phyloP scores from a whole-genome alignment of 2,113 vertebrate species.

The Vimba vimba region DNA sequence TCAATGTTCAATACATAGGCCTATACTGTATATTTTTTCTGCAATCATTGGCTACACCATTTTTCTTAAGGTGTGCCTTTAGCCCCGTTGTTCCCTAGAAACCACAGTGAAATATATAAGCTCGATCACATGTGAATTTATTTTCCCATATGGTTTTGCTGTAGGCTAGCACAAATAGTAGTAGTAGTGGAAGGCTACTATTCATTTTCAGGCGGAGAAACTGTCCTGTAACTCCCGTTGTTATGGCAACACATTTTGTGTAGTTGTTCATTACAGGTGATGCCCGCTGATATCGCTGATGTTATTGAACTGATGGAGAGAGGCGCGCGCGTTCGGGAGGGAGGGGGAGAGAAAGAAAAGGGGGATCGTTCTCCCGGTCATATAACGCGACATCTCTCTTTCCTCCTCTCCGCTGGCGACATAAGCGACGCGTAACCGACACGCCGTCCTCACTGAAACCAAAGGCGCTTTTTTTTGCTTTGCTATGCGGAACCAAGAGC shows the following conservation, averaged over 20 bases:
- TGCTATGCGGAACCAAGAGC: constrained; percentile 75
- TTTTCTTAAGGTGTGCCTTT: too few relatives aligned
- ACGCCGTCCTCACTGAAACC: constrained; percentile 7
- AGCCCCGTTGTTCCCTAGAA: neutral
- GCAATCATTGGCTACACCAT: too few relatives aligned
- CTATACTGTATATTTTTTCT: too few relatives aligned
- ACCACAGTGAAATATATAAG: neutral
- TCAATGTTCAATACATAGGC: too few relatives aligned
- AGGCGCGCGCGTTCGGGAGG: constrained; percentile 8
- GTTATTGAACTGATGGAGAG: constrained; percentile 16
- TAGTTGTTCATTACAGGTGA: neutral
- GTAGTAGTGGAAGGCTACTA: neutral
- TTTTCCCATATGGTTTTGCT: neutral
- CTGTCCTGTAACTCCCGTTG: neutral
- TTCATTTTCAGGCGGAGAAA: neutral
- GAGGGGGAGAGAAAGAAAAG: constrained; percentile 43
- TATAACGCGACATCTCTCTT: constrained; percentile 49
- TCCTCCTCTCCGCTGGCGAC: constrained; percentile 62
- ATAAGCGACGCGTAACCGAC: constrained; percentile 48
- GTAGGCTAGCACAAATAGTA: neutral
- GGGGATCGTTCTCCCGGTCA: constrained; percentile 44
- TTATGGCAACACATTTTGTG: constrained; percentile 9
- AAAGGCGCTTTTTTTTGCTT: constrained; percentile 38
- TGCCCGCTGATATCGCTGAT: neutral
- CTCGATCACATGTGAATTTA: neutral